phyloP scores from a whole-genome alignment of 2,797 vertebrate genomes.

The Tenualosa ilisha region DNA sequence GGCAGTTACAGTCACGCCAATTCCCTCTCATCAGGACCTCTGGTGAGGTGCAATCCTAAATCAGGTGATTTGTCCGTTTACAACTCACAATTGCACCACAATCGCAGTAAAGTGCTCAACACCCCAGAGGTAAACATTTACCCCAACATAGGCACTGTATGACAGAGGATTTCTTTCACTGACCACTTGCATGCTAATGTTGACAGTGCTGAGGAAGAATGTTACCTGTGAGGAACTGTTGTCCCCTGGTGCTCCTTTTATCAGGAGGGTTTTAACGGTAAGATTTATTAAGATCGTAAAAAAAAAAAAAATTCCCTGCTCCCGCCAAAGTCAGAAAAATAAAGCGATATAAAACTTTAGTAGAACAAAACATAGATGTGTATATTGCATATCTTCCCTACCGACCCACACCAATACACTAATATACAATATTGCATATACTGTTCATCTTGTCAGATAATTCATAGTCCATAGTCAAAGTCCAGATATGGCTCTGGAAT shows the following conservation, averaged over 20 bases:
- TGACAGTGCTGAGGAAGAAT: slow-evolving; percentile 76
- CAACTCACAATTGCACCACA: not conserved
- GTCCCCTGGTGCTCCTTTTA: slow-evolving; percentile 80
- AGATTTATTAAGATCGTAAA: slow-evolving; percentile 48
- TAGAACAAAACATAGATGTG: too few relatives aligned
- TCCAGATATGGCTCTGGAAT: too few relatives aligned
- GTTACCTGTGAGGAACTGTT: slow-evolving; percentile 82
- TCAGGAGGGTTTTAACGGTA: slow-evolving; percentile 83
- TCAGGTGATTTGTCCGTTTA: slow-evolving; percentile 70
- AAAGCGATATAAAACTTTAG: too few relatives aligned
- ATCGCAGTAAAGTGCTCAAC: not conserved
- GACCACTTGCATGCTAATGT: not conserved
- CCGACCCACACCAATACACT: too few relatives aligned
- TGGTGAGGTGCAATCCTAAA: slow-evolving; percentile 79
- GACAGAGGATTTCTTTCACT: not conserved
- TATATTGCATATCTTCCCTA: too few relatives aligned
- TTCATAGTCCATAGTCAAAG: too few relatives aligned
- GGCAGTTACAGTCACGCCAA: slow-evolving; percentile 15
- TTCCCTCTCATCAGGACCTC: slow-evolving; percentile 64
- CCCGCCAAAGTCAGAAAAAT: not conserved
- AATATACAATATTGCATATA: too few relatives aligned
- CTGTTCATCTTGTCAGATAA: too few relatives aligned
- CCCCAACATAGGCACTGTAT: not conserved
- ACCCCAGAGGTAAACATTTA: not conserved
- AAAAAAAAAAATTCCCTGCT: not conserved